Evolutionary conservation across 64 coral and sea anemone species (phyloP).

Genomic region (Pocillopora damicornis): DNA sequence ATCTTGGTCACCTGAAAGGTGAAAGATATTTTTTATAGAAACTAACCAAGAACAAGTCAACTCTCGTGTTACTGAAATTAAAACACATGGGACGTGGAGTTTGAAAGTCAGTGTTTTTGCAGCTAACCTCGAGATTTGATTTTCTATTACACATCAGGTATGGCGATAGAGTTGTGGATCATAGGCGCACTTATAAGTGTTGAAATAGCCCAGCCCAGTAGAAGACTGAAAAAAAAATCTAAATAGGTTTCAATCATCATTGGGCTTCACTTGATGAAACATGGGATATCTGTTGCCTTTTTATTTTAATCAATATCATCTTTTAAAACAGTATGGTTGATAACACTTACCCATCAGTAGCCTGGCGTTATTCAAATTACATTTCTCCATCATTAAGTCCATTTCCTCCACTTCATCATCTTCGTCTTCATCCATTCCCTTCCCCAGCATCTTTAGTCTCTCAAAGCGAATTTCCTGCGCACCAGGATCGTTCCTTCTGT

Average conservation of each 20-base stretch:
- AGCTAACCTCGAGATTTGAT: no score
- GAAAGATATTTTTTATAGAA: background rate
- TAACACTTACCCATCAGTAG: slow-evolving; percentile 12
- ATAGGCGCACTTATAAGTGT: no score
- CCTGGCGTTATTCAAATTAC: slow-evolving; percentile 54
- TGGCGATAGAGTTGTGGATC: no score
- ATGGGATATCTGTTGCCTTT: no score
- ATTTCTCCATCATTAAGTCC: slow-evolving; percentile 1
- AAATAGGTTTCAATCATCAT: no score
- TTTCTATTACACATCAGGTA: no score
- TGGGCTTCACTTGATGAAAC: no score
- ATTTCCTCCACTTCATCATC: slow-evolving; percentile 51
- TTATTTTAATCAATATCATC: no score
- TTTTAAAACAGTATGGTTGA: background rate
- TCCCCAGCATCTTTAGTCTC: slow-evolving; percentile 57
- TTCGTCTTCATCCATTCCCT: slow-evolving; percentile 52
- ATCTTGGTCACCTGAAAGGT: slow-evolving; percentile 36
- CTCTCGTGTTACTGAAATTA: background rate
- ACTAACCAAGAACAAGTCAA: background rate
- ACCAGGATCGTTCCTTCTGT: slow-evolving; percentile 58
- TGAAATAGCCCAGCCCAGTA: no score
- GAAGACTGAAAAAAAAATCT: no score
- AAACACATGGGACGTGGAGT: background rate
- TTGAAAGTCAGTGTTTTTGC: no score
- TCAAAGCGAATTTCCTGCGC: slow-evolving; percentile 10